A percentile compares a stretch with the other conserved stretches of the same genome.
These are phyloP conservation scores for Drosophila mimetica DNA, from an alignment of 2,888 invertebrate species.

Conservation along the genomic window DNA sequence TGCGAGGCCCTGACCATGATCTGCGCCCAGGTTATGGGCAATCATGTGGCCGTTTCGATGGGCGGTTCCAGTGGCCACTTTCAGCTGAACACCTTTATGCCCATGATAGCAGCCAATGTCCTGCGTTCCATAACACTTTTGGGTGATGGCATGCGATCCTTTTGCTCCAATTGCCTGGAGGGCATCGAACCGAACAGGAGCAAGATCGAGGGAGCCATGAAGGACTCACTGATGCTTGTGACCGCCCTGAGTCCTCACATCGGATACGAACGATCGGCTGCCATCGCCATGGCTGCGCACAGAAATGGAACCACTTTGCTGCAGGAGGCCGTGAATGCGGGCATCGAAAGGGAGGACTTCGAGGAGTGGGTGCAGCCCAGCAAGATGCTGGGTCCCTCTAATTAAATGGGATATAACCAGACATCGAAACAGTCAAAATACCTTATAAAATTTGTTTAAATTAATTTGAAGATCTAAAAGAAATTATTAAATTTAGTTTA, in stretches of 20 bases:
- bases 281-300: conserved; percentile 98
- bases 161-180: conserved; percentile 93
- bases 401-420: background rate
- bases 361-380: conserved; percentile 94
- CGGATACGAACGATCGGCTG: conserved; percentile 97
- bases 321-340: conserved; percentile 93
- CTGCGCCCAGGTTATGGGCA: conserved; percentile 97
- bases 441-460: background rate
- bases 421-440: background rate
- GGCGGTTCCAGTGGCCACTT: conserved; percentile 98
- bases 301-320: conserved; percentile 94
- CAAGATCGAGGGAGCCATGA: conserved; percentile 91
- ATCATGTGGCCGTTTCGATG: conserved; percentile 95
- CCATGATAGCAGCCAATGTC: conserved; percentile 96
- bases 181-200: conserved; percentile 91
- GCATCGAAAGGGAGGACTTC: conserved; percentile 93
- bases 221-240: conserved; percentile 97
- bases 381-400: conserved; percentile 90
- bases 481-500: background rate
- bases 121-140: conserved; percentile 93
- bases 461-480: background rate
- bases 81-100: conserved; percentile 99
- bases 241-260: conserved; percentile 98
- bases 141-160: conserved; percentile 91
- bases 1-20: conserved; percentile 99